phyloP scores from a whole-genome alignment of 2,888 invertebrate species.

The Cerceris rybyensis region DNA sequence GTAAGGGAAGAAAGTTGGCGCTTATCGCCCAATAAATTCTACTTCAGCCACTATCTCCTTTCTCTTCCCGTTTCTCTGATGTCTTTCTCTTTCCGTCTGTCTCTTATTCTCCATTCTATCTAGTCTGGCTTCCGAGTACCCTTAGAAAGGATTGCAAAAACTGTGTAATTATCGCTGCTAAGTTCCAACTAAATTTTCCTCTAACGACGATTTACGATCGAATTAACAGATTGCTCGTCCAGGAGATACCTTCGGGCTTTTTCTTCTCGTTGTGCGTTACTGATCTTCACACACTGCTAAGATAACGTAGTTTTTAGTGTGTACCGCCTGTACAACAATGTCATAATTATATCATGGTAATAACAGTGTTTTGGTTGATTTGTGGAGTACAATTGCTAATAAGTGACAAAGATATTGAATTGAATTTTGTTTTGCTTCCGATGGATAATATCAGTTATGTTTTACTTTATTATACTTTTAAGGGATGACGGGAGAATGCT shows the following conservation, averaged over 20 bases:
- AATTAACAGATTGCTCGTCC: slow-evolving; percentile 75
- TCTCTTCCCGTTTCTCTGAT: slow-evolving; percentile 11
- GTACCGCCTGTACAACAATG: no score
- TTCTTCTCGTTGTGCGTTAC: neutral
- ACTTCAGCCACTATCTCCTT: slow-evolving; percentile 69
- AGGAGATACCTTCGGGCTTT: slow-evolving; percentile 34
- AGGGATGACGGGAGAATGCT: no score
- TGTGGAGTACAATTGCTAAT: no score
- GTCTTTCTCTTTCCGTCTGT: slow-evolving; percentile 5
- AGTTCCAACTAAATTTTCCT: slow-evolving; percentile 77
- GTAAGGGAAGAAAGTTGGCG: slow-evolving; percentile 74
- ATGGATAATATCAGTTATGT: no score
- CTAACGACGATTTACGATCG: slow-evolving; percentile 79
- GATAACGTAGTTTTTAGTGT: no score
- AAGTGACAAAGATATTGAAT: no score
- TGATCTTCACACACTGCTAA: neutral
- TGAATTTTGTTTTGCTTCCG: no score
- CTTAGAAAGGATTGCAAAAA: slow-evolving; percentile 62
- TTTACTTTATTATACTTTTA: no score
- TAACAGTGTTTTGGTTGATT: no score
- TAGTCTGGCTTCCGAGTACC: slow-evolving; percentile 38
- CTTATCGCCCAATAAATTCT: slow-evolving; percentile 78
- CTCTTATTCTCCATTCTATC: slow-evolving; percentile 33
- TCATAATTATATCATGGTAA: no score
- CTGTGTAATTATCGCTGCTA: slow-evolving; percentile 76